These are phyloP conservation scores for Anniella stebbinsi DNA, from an alignment of 2,797 vertebrate genomes.

Conservation along the genomic window DNA sequence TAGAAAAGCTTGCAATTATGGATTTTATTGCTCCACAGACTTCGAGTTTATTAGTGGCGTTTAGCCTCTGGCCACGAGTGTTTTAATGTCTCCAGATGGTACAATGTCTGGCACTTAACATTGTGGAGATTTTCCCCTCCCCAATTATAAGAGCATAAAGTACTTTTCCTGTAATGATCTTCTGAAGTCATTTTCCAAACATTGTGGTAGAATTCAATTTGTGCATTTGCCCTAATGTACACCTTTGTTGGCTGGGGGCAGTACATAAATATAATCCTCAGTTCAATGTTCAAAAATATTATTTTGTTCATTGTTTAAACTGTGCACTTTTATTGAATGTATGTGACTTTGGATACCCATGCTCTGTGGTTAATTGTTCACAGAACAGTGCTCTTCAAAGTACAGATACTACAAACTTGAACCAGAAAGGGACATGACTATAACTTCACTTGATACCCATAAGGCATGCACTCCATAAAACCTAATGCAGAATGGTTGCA, in stretches of 20 bases:
- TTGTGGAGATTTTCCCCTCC: not conserved
- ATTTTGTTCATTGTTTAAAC: not conserved
- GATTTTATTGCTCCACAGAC: slow-evolving; percentile 54
- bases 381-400: not conserved
- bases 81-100: slow-evolving; percentile 43
- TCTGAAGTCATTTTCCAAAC: slow-evolving; percentile 17
- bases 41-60: slow-evolving; percentile 29
- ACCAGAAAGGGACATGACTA: not conserved
- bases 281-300: not conserved
- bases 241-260: not conserved
- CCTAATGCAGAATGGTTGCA: not conserved
- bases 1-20: slow-evolving; percentile 55
- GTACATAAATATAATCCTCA: not conserved
- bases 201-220: slow-evolving; percentile 1
- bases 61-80: slow-evolving; percentile 46
- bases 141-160: slow-evolving; percentile 8
- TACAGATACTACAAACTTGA: not conserved
- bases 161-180: slow-evolving; percentile 34
- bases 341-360: not conserved
- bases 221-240: not conserved
- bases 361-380: not conserved
- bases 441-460: not conserved
- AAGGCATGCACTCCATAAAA: not conserved
- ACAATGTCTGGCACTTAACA: slow-evolving; percentile 18
- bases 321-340: not conserved